phyloP scores from a whole-genome alignment of 2,888 invertebrate species.

The Bembecia ichneumoniformis region DNA sequence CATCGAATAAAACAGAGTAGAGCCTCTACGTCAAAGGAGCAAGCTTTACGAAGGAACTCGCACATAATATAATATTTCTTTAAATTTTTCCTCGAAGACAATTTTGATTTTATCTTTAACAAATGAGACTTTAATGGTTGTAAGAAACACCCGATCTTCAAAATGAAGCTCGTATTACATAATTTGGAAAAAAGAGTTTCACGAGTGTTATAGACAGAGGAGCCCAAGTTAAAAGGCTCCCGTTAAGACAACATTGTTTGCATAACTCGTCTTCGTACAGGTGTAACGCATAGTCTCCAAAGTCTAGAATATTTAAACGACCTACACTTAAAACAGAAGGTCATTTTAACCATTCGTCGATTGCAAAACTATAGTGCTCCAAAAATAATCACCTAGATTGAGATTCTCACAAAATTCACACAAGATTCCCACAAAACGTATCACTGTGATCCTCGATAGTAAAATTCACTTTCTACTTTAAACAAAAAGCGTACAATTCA shows the following conservation, averaged over 20 bases:
- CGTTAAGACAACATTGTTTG: background rate
- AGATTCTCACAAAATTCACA: slow-evolving; percentile 17
- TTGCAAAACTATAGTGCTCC: background rate
- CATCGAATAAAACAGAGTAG: no score
- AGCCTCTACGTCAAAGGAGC: no score
- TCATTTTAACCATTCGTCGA: background rate
- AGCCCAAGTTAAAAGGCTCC: background rate
- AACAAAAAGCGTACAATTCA: slow-evolving; percentile 16
- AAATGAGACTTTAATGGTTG: background rate
- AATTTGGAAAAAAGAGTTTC: no score
- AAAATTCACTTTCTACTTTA: slow-evolving; percentile 33
- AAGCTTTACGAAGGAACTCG: no score
- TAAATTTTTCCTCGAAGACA: no score
- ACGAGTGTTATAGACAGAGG: no score
- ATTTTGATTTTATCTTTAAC: background rate
- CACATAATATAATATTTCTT: no score
- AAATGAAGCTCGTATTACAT: no score
- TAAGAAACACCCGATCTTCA: no score
- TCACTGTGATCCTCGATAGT: slow-evolving; percentile 45
- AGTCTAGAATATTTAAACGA: background rate
- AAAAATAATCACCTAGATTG: slow-evolving; percentile 11
- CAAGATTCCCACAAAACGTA: slow-evolving; percentile 26
- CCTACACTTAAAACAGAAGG: background rate
- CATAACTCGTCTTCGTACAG: background rate
- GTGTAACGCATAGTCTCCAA: background rate